Evolutionary conservation across 2,888 invertebrate species (phyloP), one percentile per base, ranked within the genome.

Genomic region (Nyleta sp.): DNA sequence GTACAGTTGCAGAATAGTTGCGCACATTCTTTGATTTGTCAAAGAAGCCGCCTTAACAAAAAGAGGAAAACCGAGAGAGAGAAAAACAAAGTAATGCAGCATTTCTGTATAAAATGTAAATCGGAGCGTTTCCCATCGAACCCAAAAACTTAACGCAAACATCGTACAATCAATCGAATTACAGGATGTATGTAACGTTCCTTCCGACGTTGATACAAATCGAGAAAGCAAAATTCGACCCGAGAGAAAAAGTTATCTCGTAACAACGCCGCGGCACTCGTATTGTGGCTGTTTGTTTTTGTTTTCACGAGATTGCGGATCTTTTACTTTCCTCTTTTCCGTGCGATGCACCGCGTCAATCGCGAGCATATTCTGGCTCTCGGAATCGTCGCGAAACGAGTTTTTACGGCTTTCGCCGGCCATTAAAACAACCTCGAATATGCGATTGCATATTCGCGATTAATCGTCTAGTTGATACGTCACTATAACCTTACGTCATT

Each of bases 211-310:
- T 68, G 57, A 68, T 68, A 68, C 57, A 57, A 48, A 68, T 68
- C 57, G 57, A 68, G 67, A 67, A 67, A 67, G 57, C 67, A 55
- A 67, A 67, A 55, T 67, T 67, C 67, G 67, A 67, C 17, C 18
- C 67, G 22, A 15, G 59, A 57, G 57, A 68, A 50, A 59, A 68
- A 68, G 50, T 57, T 68, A 31, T 67, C 55, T 67, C 67, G 38
- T 50, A 59, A 59, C 55, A 35, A 35, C 55, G 55, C 18, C 44
- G 33, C 65, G 53, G 10, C 17, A 10, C 48, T 38, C 57, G 38
- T 8, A 59, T 68, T 60, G 70, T 59, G 17, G 11, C 48, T 42
- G 59, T 70, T 52, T 50, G 59, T 70, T 70, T 59, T 70, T 70
- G 50, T 70, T 50, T 59, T 70, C 59, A 17, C 59, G 42, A 50